phyloP scores from a whole-genome alignment of 1,140 invertebrate species.

The Zeugodacus cucurbitae region DNA sequence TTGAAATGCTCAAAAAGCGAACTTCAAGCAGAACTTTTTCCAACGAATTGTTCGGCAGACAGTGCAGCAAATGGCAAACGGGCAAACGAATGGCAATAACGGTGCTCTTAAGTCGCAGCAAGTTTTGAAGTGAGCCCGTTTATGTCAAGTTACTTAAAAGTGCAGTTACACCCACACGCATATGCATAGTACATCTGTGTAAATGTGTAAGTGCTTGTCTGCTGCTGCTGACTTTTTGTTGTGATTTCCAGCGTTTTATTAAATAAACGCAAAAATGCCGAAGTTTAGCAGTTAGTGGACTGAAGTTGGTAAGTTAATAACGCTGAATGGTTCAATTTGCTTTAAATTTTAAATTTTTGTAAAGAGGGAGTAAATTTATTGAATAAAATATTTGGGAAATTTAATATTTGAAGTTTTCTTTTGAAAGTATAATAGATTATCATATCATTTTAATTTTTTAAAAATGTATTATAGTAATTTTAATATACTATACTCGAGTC shows the following conservation, averaged over 20 bases:
- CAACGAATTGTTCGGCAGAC: neutral
- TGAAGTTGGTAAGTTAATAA: neutral
- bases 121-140: slow-evolving; percentile 12
- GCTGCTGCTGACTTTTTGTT: neutral
- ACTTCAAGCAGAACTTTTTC: neutral
- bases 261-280: neutral
- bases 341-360: neutral
- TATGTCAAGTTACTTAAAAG: neutral
- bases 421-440: too few relatives aligned
- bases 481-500: too few relatives aligned
- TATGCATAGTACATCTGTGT: neutral
- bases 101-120: neutral
- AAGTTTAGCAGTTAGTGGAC: neutral
- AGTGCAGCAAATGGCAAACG: neutral
- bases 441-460: too few relatives aligned
- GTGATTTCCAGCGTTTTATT: neutral
- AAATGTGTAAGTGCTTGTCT: neutral
- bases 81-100: slow-evolving; percentile 27
- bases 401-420: too few relatives aligned
- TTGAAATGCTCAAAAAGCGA: neutral
- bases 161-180: neutral
- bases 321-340: neutral
- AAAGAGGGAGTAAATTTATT: too few relatives aligned
- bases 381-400: too few relatives aligned
- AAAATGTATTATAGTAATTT: too few relatives aligned